Percentiles rank a stretch among this genome's conserved stretches.
These are phyloP conservation scores for Iphiclides podalirius DNA, from an alignment of 2,888 invertebrate species.

Conservation along the genomic window DNA sequence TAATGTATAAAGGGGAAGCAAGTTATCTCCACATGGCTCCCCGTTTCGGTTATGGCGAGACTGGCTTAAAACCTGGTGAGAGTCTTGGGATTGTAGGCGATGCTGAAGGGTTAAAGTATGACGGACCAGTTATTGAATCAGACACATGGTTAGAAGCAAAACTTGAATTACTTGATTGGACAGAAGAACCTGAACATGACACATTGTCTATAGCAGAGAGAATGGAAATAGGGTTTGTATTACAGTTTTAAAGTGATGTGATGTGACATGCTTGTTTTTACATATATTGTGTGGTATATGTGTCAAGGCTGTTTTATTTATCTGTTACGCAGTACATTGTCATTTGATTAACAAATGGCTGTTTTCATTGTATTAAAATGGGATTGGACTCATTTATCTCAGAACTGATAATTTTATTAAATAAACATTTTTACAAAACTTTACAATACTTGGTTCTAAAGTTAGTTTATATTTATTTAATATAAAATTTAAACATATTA, in stretches of 20 bases:
- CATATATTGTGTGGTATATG: constrained; percentile 10
- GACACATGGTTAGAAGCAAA: constrained; percentile 84
- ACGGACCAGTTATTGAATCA: constrained; percentile 81
- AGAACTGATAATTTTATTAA: too few relatives aligned
- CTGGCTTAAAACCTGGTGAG: constrained; percentile 81
- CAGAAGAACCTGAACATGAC: constrained; percentile 85
- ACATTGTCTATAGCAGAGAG: constrained; percentile 83
- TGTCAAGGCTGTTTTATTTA: constrained; percentile 37
- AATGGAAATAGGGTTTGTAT: constrained; percentile 86
- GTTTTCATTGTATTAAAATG: constrained; percentile 16
- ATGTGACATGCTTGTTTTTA: constrained; percentile 1
- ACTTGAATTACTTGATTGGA: constrained; percentile 84
- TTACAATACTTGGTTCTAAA: too few relatives aligned
- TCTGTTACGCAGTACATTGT: constrained; percentile 20
- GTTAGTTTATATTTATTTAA: too few relatives aligned
- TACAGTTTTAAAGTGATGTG: neutral
- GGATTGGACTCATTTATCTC: neutral
- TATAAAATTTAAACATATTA: too few relatives aligned
- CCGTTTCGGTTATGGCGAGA: constrained; percentile 90
- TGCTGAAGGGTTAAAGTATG: constrained; percentile 48
- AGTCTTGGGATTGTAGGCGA: constrained; percentile 63
- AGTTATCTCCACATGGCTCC: constrained; percentile 86
- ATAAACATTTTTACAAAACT: too few relatives aligned
- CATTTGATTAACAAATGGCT: constrained; percentile 29
- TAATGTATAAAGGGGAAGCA: constrained; percentile 92